A percentile compares a stretch with the other conserved stretches of the same genome.
Conservation (phyloP, 1,140 invertebrate species). For the Cheumatopsyche charites region DNA sequence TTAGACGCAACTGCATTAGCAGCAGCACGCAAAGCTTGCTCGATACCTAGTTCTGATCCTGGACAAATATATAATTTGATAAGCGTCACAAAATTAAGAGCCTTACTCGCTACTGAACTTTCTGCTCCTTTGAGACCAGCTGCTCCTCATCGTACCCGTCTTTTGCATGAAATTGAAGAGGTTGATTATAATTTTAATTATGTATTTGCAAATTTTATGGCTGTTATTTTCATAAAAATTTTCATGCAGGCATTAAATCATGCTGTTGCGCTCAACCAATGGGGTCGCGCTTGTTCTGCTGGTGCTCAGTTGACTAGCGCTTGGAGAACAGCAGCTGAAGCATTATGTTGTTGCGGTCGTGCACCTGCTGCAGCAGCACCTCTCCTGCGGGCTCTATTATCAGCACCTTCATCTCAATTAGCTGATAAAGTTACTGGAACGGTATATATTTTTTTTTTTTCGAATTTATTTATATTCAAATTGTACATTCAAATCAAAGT, state of each 20-base stretch:
- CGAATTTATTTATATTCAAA: background rate
- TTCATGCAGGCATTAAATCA: constrained; percentile 41
- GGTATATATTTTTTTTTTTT: too few species aligned
- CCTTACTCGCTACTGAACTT: constrained; percentile 55
- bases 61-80: constrained; percentile 41
- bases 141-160: constrained; percentile 52
- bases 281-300: constrained; percentile 30
- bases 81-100: constrained; percentile 56
- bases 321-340: constrained; percentile 42
- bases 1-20: constrained; percentile 56
- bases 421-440: constrained; percentile 44
- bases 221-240: background rate
- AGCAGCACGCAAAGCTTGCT: constrained; percentile 54
- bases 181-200: constrained; percentile 35
- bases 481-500: background rate
- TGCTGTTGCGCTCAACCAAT: constrained; percentile 39
- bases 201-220: background rate
- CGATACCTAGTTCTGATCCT: constrained; percentile 18
- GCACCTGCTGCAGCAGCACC: constrained; percentile 37
- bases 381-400: constrained; percentile 40
- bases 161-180: constrained; percentile 46
- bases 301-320: constrained; percentile 31
- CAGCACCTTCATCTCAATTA: constrained; percentile 32
- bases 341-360: constrained; percentile 43
- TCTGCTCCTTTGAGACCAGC: constrained; percentile 55